Evolutionary conservation across 1,140 invertebrate species (phyloP).

Genomic region (Palaemon carinicauda): DNA sequence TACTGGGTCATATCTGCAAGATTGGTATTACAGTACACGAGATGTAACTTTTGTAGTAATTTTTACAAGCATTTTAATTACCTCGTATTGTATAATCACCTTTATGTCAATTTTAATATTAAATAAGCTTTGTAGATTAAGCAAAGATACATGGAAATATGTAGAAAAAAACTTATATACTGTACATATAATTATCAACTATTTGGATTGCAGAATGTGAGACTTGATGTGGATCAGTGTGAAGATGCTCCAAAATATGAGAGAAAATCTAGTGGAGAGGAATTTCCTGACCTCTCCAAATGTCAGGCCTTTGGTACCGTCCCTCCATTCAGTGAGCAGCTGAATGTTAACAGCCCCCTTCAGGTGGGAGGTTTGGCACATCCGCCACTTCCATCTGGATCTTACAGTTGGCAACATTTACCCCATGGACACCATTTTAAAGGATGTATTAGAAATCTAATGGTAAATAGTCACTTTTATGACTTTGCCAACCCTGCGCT

Average conservation of each 20-base stretch:
- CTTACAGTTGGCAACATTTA: conserved; percentile 87
- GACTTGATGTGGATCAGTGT: conserved; percentile 92
- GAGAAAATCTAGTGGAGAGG: conserved; percentile 84
- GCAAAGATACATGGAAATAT: too few relatives aligned
- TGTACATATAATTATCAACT: neutral
- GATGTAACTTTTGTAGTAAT: too few relatives aligned
- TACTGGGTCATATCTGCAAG: too few relatives aligned
- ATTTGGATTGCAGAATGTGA: conserved; percentile 71
- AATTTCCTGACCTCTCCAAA: conserved; percentile 82
- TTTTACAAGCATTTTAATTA: too few relatives aligned
- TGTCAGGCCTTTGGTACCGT: conserved; percentile 90
- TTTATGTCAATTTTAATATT: too few relatives aligned
- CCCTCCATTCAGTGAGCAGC: conserved; percentile 93
- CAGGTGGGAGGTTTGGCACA: conserved; percentile 91
- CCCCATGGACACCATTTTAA: conserved; percentile 86
- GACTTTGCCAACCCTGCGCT: conserved; percentile 89
- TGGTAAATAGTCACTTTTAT: conserved; percentile 95
- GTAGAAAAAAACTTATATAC: neutral
- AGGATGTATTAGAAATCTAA: conserved; percentile 93
- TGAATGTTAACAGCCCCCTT: conserved; percentile 94
- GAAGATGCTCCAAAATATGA: conserved; percentile 85
- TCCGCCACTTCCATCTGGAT: conserved; percentile 79
- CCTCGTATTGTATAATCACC: too few relatives aligned
- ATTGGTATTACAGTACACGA: too few relatives aligned
- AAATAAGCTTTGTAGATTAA: too few relatives aligned